A percentile compares a stretch with the other conserved stretches of the same genome.
Evolutionary conservation across 2,113 vertebrate genomes (phyloP).

Genomic region (Eretmochelys imbricata): DNA sequence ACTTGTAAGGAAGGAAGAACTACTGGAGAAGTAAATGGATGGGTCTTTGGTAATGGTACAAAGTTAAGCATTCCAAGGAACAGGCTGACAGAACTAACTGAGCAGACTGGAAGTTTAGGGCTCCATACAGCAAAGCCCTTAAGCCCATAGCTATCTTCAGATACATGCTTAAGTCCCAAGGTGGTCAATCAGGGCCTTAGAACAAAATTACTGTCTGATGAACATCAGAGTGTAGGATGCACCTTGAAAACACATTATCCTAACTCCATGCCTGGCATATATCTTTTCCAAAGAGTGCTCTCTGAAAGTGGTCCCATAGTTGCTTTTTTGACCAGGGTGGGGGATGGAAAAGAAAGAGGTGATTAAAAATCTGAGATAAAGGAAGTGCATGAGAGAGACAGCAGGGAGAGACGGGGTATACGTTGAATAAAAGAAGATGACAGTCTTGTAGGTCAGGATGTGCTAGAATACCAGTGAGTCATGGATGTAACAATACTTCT

Average conservation of each 20-base stretch:
- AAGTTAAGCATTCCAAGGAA: neutral
- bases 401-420: accelerated
- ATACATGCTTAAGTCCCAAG: neutral
- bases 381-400: neutral
- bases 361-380: neutral
- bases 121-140: neutral
- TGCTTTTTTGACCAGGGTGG: neutral
- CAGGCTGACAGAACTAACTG: neutral
- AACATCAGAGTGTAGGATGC: neutral
- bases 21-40: neutral
- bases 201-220: neutral
- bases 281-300: neutral
- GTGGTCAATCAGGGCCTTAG: neutral
- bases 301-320: neutral
- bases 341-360: accelerated
- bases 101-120: neutral
- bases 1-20: neutral
- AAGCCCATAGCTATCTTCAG: neutral
- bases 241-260: neutral
- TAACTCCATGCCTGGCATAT: neutral
- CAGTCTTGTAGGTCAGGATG: neutral
- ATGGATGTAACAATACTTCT: neutral
- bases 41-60: neutral
- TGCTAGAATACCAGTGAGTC: neutral
- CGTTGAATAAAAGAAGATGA: neutral